Conservation (phyloP, 2,113 vertebrate species). For the Tursiops truncatus region DNA sequence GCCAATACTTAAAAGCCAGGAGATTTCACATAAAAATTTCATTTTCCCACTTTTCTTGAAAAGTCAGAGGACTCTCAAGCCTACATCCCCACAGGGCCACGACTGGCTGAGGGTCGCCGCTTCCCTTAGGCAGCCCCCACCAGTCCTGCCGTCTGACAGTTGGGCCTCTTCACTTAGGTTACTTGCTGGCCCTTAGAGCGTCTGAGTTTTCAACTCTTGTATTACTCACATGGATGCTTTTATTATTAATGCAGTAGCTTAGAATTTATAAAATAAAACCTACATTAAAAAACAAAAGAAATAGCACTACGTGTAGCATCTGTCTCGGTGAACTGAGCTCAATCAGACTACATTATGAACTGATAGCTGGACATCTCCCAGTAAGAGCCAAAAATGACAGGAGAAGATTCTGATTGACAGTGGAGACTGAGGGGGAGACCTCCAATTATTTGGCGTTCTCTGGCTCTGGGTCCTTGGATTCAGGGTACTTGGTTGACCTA, state of each 20-base stretch:
- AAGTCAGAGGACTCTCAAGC: background rate
- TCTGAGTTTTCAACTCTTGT: background rate
- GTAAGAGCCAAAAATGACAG: background rate
- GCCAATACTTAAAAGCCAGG: background rate
- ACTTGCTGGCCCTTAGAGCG: background rate
- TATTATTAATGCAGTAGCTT: background rate
- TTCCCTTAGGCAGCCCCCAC: background rate
- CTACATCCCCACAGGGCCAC: rapidly evolving
- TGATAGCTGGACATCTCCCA: background rate
- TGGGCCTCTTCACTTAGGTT: background rate
- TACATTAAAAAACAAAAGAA: background rate
- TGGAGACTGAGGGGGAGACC: background rate
- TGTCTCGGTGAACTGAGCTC: background rate
- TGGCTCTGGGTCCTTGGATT: background rate
- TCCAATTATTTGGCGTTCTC: background rate
- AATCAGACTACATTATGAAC: background rate
- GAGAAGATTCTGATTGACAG: background rate
- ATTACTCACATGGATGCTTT: background rate
- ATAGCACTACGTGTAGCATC: rapidly evolving
- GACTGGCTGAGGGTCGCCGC: rapidly evolving
- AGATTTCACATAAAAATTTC: background rate
- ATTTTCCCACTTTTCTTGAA: background rate
- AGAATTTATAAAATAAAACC: background rate
- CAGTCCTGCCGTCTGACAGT: background rate
- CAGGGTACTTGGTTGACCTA: background rate